These are phyloP conservation scores for Tauraco hartlaubi DNA, from an alignment of 2,797 vertebrate species.

Conservation along the genomic window DNA sequence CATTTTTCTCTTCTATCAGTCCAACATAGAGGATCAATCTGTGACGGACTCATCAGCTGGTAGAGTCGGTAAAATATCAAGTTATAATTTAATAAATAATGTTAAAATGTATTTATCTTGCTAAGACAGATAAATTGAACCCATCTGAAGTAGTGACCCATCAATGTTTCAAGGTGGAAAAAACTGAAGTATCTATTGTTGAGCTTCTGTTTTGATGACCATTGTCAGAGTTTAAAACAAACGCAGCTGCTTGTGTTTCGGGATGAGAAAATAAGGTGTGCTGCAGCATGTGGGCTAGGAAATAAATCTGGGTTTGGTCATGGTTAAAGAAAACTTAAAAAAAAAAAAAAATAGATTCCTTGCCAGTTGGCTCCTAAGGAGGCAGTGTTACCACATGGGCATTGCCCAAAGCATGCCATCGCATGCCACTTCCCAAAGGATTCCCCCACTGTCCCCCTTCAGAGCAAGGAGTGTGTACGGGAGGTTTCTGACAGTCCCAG, in stretches of 20 bases:
- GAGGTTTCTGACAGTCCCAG: not conserved
- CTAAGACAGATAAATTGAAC: constrained; percentile 70
- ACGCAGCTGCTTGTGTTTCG: not conserved
- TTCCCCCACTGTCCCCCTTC: not conserved
- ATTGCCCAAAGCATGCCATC: accelerated
- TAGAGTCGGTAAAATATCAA: constrained; percentile 58
- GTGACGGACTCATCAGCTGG: not conserved
- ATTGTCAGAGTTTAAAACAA: constrained; percentile 22
- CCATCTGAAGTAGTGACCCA: constrained; percentile 15
- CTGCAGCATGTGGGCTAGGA: not conserved
- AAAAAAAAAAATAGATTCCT: not conserved
- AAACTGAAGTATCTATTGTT: constrained; percentile 13
- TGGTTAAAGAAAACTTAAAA: not conserved
- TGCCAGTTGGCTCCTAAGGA: too few species aligned
- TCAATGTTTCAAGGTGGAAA: constrained; percentile 43
- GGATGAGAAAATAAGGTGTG: not conserved
- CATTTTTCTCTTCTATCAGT: not conserved
- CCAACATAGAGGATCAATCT: not conserved
- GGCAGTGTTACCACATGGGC: not conserved
- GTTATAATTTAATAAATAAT: constrained; percentile 51
- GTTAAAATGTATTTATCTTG: constrained; percentile 19
- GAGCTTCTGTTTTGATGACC: constrained; percentile 23
- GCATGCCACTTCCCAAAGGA: accelerated
- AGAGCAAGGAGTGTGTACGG: not conserved
- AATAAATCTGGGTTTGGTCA: not conserved